phyloP scores from a whole-genome alignment of 64 coral and sea anemone species.

The Cladopsammia gracilis region DNA sequence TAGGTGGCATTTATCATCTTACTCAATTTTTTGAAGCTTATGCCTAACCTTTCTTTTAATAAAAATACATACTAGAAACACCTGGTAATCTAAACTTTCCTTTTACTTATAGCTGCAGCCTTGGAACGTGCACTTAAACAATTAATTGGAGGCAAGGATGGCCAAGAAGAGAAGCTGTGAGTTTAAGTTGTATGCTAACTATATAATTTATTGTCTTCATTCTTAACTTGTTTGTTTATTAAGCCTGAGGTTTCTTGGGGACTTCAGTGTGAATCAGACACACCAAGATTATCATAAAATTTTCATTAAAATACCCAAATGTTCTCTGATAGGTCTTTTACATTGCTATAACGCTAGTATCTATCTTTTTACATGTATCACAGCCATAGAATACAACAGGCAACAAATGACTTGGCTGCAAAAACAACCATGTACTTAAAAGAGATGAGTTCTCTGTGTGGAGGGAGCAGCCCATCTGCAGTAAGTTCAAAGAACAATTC shows the following conservation, averaged over 20 bases:
- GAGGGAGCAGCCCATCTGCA: slow-evolving; percentile 60
- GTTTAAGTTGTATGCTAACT: not conserved
- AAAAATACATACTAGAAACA: too few species aligned
- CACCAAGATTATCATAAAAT: too few species aligned
- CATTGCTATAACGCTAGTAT: too few species aligned
- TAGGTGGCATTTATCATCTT: too few species aligned
- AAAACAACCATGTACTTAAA: slow-evolving; percentile 82
- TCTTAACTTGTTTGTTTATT: too few species aligned
- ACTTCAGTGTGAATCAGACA: too few species aligned
- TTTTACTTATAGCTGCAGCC: slow-evolving; percentile 63
- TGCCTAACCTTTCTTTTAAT: too few species aligned
- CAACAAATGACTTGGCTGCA: slow-evolving; percentile 78
- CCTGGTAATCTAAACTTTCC: not conserved
- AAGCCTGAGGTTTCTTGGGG: too few species aligned
- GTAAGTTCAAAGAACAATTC: slow-evolving; percentile 53
- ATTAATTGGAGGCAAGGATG: slow-evolving; percentile 71
- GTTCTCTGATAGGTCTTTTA: too few species aligned
- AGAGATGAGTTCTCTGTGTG: slow-evolving; percentile 85
- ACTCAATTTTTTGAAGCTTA: too few species aligned
- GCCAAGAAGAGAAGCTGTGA: slow-evolving; percentile 83
- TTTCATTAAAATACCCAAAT: too few species aligned
- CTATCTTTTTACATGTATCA: not conserved
- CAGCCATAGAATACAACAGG: slow-evolving; percentile 87
- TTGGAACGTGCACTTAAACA: slow-evolving; percentile 78
- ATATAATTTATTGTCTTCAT: too few species aligned